Conservation (phyloP, 1,140 invertebrate species). For the Maconellicoccus hirsutus region DNA sequence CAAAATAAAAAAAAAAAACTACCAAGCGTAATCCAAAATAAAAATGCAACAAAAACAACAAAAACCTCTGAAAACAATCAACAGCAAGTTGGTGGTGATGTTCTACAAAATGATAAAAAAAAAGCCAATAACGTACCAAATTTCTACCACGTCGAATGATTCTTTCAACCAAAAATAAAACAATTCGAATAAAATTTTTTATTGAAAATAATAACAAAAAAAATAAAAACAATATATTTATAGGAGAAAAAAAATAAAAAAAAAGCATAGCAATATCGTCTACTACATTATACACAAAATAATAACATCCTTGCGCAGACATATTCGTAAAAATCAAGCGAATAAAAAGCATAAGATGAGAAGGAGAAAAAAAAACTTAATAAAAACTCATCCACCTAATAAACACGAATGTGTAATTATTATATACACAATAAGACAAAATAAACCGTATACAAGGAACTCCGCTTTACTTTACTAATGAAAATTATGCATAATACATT, state of each 20-base stretch:
- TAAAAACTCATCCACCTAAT: neutral
- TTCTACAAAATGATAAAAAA: neutral
- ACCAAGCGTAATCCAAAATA: too few relatives aligned
- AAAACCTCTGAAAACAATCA: constrained; percentile 9
- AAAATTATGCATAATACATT: too few relatives aligned
- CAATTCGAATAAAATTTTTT: neutral
- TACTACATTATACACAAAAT: neutral
- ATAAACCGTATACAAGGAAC: neutral
- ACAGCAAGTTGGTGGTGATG: neutral
- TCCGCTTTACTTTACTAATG: neutral
- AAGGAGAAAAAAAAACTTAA: neutral
- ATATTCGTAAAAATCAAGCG: neutral
- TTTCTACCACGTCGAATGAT: neutral
- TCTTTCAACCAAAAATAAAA: neutral
- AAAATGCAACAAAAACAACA: neutral
- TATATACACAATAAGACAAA: neutral
- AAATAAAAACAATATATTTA: neutral
- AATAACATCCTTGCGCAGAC: neutral
- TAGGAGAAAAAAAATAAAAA: too few relatives aligned
- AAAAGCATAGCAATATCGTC: neutral
- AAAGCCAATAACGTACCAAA: neutral
- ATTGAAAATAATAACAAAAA: neutral
- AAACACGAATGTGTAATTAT: neutral
- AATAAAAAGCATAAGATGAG: too few relatives aligned
- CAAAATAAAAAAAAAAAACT: neutral